Conservation (phyloP, 2,797 vertebrate genomes). For the Crax fasciolata region DNA sequence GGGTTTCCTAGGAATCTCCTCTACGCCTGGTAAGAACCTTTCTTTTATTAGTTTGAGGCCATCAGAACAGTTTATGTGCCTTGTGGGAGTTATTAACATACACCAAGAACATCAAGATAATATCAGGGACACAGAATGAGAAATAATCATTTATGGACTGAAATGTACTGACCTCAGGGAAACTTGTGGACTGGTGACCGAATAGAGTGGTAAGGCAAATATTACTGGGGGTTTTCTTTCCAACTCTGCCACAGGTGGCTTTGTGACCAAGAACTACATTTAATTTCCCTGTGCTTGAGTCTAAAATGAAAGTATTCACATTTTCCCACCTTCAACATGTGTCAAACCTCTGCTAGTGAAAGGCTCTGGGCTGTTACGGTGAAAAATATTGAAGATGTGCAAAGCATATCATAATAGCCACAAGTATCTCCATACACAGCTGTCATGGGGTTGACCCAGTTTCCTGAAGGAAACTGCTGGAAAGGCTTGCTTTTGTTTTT, state of each 20-base stretch:
- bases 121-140: conserved; percentile 24
- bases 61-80: conserved; percentile 43
- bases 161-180: neutral
- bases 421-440: neutral
- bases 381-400: neutral
- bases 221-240: neutral
- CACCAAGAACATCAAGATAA: conserved; percentile 45
- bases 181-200: neutral
- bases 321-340: fast-evolving
- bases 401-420: neutral
- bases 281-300: neutral
- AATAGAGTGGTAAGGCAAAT: conserved; percentile 15
- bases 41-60: conserved; percentile 55
- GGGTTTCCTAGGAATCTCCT: conserved; percentile 46
- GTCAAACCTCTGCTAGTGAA: neutral
- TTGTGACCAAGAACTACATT: neutral
- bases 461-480: neutral
- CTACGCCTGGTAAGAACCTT: neutral
- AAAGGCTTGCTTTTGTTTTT: neutral
- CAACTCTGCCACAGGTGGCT: neutral
- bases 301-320: neutral
- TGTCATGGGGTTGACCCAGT: neutral
- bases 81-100: conserved; percentile 31
- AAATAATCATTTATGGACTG: conserved; percentile 24
- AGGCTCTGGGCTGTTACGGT: neutral